Evolutionary conservation across 2,113 vertebrate species (phyloP).

Genomic region (Rhynchopsitta pachyrhyncha): DNA sequence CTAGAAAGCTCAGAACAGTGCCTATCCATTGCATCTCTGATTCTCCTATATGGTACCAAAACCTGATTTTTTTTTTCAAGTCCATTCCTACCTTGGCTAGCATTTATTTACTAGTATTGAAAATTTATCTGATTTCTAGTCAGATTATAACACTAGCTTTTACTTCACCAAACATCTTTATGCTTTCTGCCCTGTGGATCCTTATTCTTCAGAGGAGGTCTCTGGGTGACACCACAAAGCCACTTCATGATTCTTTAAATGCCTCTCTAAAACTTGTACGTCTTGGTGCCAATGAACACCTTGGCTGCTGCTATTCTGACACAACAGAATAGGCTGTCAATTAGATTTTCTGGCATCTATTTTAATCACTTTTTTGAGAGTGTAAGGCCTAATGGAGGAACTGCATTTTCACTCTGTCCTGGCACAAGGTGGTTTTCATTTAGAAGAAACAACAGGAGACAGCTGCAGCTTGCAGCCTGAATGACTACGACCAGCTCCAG

Average conservation of each 20-base stretch:
- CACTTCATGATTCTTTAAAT: neutral
- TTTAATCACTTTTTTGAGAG: neutral
- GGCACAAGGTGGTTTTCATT: neutral
- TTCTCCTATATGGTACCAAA: neutral
- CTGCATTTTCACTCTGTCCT: neutral
- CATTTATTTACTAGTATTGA: neutral
- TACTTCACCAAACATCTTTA: neutral
- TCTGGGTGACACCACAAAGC: neutral
- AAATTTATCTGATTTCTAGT: neutral
- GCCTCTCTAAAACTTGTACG: accelerated
- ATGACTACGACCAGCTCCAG: neutral
- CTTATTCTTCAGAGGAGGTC: neutral
- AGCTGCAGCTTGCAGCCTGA: neutral
- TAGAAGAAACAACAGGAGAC: neutral
- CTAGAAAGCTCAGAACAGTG: neutral
- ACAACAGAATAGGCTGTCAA: neutral
- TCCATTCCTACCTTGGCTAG: neutral
- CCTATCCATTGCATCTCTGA: neutral
- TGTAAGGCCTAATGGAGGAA: neutral
- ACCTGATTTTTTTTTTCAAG: neutral
- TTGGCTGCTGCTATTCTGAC: neutral
- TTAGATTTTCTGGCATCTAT: neutral
- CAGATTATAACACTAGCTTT: neutral
- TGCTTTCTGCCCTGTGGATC: neutral
- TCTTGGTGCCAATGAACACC: neutral